phyloP scores from a whole-genome alignment of 2,888 invertebrate genomes.

The Microplitis deprimator region DNA sequence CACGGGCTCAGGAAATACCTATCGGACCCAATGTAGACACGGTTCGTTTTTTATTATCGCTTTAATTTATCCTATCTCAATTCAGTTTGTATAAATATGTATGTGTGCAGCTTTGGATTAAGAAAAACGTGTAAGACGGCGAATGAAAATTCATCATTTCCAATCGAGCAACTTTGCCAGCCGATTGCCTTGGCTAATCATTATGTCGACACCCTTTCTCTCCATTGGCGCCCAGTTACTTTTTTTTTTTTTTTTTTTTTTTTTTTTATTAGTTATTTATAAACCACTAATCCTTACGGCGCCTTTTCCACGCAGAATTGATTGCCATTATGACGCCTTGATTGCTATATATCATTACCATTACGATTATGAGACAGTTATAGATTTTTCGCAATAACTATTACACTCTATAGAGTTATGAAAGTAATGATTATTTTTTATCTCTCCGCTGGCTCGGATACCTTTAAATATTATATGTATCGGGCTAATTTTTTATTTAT shows the following conservation, averaged over 20 bases:
- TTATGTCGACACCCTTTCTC: constrained; percentile 48
- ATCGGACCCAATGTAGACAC: constrained; percentile 17
- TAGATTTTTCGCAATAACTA: not conserved
- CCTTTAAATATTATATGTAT: not conserved
- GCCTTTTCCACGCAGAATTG: not conserved
- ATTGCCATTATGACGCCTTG: constrained; percentile 38
- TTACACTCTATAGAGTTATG: not conserved
- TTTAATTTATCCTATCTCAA: constrained; percentile 27
- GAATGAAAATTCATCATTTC: constrained; percentile 48
- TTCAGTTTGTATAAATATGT: constrained; percentile 22
- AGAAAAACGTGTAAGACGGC: constrained; percentile 27
- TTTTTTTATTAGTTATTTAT: constrained; percentile 5
- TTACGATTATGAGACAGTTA: not conserved
- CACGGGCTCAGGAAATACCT: not conserved
- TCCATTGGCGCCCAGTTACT: constrained; percentile 43
- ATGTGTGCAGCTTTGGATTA: constrained; percentile 14
- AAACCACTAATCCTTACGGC: constrained; percentile 10
- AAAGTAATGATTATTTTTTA: constrained; percentile 1
- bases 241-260: constrained; percentile 38
- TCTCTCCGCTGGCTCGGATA: not conserved
- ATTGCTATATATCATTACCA: constrained; percentile 10
- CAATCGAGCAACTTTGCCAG: constrained; percentile 32
- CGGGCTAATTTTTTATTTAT: not conserved
- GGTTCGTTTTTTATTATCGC: constrained; percentile 21
- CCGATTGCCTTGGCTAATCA: constrained; percentile 44